Evolutionary conservation across 2,113 vertebrate genomes (phyloP), one percentile per base, ranked within the genome.

Genomic region (Cariama cristata): DNA sequence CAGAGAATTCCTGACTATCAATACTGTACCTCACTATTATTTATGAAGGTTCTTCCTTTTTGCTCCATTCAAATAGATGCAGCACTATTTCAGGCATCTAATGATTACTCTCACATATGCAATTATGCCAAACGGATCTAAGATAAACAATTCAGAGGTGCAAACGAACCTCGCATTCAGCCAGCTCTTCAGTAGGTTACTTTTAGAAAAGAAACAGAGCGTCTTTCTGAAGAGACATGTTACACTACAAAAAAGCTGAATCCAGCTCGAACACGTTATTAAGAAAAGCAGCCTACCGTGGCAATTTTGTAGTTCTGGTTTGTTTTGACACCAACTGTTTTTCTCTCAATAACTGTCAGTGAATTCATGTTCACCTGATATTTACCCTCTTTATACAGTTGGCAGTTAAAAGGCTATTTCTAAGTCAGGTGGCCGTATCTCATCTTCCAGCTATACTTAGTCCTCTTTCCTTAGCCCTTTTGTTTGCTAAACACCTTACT

Each of bases 401-500:
- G 38, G 35, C 73, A 81, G 45, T 92, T 74, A 47, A 86, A 92
- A 86, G 53, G 55, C 62, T 79, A 24, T 80, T 91, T 95, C 52
- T 83, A 5, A 91, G 71, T 88, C 50, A 55, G 27, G 32, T 89
- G 75, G 32, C 23, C 90, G 12, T 73, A 76, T 71, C 68, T 93
- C 50, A 44, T 63, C 73, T 82, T 67, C 73, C 69, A 68, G 27
- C 66, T 85, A 10, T 58, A 27, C 32, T 77, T 40, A 6, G 17
- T 59, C 35, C 23, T 79, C 60, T 58, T 1, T 47, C 32, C 38
- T 88, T 33, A 45, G 59, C 20, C 7, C 33, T 64, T 86, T 47
- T 91, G 33, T 92, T 84, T 94, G 56, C 30, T 93, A 38, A 91
- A 67, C 75, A 28, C 38, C 27, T 93, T 45, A 7, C 53, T 95